Evolutionary conservation across 2,888 invertebrate genomes (phyloP).

Genomic region (Sinhomidia bicolor): DNA sequence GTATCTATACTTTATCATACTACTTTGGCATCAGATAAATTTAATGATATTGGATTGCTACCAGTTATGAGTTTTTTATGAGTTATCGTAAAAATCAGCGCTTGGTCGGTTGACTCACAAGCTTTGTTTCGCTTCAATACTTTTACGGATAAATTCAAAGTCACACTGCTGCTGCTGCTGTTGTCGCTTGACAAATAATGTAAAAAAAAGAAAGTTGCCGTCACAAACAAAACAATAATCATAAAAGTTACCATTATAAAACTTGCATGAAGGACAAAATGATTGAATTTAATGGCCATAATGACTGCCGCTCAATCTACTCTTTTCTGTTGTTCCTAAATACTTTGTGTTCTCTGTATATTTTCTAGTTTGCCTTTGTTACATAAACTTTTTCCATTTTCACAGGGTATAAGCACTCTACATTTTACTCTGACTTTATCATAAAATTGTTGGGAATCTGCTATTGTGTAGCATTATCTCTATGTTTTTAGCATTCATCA

Average conservation of each 20-base stretch:
- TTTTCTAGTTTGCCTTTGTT: not conserved
- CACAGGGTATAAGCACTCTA: not conserved
- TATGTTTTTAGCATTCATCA: too few species aligned
- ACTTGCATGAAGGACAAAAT: constrained; percentile 34
- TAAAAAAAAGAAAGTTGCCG: constrained; percentile 16
- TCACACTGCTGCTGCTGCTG: not conserved
- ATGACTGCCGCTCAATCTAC: not conserved
- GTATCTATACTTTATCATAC: not conserved
- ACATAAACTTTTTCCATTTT: not conserved
- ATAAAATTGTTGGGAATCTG: constrained; percentile 25
- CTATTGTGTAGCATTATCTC: not conserved
- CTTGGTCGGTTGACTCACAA: not conserved
- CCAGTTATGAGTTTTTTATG: not conserved
- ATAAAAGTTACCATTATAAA: constrained; percentile 32
- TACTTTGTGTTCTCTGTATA: not conserved
- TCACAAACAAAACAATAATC: constrained; percentile 20
- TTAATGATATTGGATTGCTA: constrained; percentile 5
- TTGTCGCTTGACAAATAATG: not conserved
- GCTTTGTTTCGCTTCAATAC: not conserved
- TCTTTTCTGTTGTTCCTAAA: not conserved
- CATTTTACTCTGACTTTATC: not conserved
- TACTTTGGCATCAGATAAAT: not conserved
- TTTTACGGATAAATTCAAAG: not conserved
- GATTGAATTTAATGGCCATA: constrained; percentile 30
- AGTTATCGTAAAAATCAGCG: not conserved